phyloP scores from a whole-genome alignment of 2,113 vertebrate species.

The Australoheros scitulus region DNA sequence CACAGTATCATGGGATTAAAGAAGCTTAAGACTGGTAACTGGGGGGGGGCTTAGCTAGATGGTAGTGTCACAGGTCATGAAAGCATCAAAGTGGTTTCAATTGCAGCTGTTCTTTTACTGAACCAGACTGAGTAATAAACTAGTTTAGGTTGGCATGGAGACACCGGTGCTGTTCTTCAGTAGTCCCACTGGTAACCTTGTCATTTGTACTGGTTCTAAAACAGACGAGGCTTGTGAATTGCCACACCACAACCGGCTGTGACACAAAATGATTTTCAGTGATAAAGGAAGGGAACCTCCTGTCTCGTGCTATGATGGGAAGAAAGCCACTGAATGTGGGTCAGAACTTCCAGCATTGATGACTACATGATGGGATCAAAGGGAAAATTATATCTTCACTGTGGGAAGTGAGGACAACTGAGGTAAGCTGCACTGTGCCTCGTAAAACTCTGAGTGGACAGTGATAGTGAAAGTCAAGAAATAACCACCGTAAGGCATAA shows the following conservation, averaged over 20 bases:
- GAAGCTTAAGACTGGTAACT: constrained; percentile 16
- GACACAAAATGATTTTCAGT: not conserved
- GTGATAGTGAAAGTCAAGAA: not conserved
- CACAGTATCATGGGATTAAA: constrained; percentile 27
- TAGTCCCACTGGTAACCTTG: not conserved
- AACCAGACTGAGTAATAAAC: not conserved
- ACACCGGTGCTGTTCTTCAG: not conserved
- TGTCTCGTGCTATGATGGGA: not conserved
- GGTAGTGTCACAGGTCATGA: not conserved
- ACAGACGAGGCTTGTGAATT: not conserved
- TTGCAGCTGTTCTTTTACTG: not conserved
- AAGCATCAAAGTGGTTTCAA: constrained; percentile 7
- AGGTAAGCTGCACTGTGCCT: not conserved
- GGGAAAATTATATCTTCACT: not conserved
- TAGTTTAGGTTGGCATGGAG: not conserved
- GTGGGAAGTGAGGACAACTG: not conserved
- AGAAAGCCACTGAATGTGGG: not conserved
- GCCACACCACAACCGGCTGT: not conserved
- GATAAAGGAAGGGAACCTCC: not conserved
- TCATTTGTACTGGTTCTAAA: not conserved
- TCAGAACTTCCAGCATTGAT: not conserved
- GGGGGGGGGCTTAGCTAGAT: not conserved
- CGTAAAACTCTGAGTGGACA: not conserved
- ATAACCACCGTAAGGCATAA: not conserved
- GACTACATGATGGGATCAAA: not conserved